Evolutionary conservation across 2,797 vertebrate species (phyloP).

Genomic region (Paedocypris micromegethes): DNA sequence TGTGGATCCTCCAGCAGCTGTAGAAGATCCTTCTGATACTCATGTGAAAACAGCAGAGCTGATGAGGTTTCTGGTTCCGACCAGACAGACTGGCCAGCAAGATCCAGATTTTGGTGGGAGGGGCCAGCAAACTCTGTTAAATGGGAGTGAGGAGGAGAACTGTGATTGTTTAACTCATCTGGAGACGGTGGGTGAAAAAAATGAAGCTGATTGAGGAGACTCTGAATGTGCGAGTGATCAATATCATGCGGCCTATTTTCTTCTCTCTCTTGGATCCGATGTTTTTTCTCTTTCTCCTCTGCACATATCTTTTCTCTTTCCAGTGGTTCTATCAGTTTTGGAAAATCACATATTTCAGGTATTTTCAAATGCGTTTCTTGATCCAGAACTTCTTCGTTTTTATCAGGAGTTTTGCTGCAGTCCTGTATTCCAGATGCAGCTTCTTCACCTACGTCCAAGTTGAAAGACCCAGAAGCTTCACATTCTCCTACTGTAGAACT

Average conservation of each 20-base stretch:
- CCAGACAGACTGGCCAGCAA: background rate
- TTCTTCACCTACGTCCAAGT: conserved; percentile 41
- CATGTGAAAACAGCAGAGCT: conserved; percentile 78
- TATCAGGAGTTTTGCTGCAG: conserved; percentile 8
- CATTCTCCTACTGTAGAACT: conserved; percentile 51
- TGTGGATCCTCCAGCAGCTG: conserved; percentile 73
- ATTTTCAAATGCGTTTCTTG: conserved; percentile 25
- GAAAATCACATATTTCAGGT: conserved; percentile 11
- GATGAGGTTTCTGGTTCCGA: conserved; percentile 38
- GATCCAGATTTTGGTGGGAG: background rate
- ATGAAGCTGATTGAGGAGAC: conserved; percentile 73
- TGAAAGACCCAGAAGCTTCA: conserved; percentile 52
- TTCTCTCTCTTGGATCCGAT: conserved; percentile 1
- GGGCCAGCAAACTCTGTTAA: conserved; percentile 21
- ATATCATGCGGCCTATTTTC: conserved; percentile 52
- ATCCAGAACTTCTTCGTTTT: background rate
- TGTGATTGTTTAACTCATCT: conserved; percentile 17
- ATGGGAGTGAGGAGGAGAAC: conserved; percentile 6
- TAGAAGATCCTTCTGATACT: conserved; percentile 73
- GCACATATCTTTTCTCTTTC: conserved; percentile 11
- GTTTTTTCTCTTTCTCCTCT: conserved; percentile 4
- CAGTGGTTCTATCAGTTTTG: background rate
- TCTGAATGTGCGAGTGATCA: conserved; percentile 70
- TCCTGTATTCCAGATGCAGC: conserved; percentile 36
- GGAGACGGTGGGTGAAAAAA: conserved; percentile 58